Evolutionary conservation across 2,113 vertebrate species (phyloP).

Genomic region (Rhinolophus sinicus): DNA sequence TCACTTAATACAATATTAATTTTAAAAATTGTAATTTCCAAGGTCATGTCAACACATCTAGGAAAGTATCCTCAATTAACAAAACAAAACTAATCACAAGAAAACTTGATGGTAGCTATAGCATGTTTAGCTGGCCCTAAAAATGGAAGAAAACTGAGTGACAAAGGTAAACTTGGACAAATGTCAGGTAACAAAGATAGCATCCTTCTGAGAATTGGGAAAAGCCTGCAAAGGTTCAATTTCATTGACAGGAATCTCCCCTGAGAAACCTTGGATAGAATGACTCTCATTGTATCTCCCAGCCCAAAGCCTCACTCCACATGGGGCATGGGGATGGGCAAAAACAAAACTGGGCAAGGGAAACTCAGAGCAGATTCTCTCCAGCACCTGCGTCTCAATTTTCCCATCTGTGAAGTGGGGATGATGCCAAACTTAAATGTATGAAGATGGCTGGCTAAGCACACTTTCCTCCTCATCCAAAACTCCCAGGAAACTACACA

Average conservation of each 20-base stretch:
- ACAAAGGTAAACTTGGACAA: neutral
- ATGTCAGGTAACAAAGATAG: neutral
- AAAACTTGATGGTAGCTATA: neutral
- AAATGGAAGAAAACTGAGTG: neutral
- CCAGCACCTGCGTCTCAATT: neutral
- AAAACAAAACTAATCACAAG: neutral
- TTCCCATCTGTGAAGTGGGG: neutral
- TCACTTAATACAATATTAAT: neutral
- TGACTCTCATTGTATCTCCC: neutral
- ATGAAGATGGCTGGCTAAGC: neutral
- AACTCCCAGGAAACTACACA: neutral
- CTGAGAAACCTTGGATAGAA: neutral
- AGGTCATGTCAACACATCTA: slow-evolving; percentile 2
- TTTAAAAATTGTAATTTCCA: slow-evolving; percentile 6
- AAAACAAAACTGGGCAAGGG: neutral
- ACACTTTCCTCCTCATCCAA: neutral
- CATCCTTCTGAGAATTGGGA: neutral
- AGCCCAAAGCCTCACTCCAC: neutral
- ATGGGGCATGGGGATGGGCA: neutral
- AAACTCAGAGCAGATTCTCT: neutral
- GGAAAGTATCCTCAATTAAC: neutral
- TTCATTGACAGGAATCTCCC: neutral
- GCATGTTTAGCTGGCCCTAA: neutral
- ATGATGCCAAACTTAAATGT: neutral
- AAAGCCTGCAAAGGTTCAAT: neutral